These are phyloP conservation scores for Mus pahari DNA, from an alignment of 2,113 vertebrate genomes.

Conservation along the genomic window DNA sequence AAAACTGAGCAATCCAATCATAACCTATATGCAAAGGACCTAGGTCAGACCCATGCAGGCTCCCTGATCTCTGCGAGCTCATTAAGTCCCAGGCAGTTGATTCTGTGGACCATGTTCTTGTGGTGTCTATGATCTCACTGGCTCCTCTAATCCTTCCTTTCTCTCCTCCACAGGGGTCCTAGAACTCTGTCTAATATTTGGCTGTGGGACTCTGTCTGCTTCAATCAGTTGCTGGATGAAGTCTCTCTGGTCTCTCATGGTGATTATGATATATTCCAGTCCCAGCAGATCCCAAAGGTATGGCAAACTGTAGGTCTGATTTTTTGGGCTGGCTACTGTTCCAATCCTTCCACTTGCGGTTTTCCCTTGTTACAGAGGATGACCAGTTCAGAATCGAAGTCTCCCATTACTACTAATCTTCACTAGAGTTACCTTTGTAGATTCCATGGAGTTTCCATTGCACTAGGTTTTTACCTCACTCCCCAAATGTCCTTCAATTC, in stretches of 20 bases:
- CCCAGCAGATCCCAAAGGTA: neutral
- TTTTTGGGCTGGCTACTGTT: neutral
- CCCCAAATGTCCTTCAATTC: neutral
- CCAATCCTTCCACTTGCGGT: neutral
- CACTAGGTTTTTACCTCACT: neutral
- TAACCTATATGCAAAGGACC: neutral
- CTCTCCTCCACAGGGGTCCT: neutral
- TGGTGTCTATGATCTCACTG: neutral
- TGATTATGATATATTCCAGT: neutral
- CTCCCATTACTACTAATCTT: neutral
- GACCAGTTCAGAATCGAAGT: neutral
- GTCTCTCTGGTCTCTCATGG: neutral
- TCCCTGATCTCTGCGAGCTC: neutral
- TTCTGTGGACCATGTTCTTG: neutral
- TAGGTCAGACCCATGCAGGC: neutral
- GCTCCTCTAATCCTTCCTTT: neutral
- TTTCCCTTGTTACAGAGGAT: neutral
- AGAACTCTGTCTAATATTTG: neutral
- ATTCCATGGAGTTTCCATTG: neutral
- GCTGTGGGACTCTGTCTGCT: neutral
- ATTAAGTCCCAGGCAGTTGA: neutral
- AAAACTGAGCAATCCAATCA: neutral
- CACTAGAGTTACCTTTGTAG: neutral
- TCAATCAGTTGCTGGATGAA: neutral
- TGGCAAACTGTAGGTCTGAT: neutral